Base-by-base conservation (phyloP, 2,113 vertebrate species). In the human (Homo sapiens) region DNA sequence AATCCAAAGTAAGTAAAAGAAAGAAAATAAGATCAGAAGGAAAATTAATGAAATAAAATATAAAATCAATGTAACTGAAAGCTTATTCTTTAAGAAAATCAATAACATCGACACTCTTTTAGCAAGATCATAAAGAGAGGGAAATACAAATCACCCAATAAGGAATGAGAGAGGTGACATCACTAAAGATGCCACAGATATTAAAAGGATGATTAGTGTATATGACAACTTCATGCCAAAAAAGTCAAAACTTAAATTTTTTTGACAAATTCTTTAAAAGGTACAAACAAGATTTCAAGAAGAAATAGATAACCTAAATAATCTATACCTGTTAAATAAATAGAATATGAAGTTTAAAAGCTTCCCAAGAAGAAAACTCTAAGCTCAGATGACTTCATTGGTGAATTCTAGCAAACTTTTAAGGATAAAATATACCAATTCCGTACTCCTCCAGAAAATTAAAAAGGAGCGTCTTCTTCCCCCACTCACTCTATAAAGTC, bases 11-110 rank as follows among this genome's bases (percentile, higher is more conserved):
- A 84, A 57, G 16, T 35, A 50, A 78, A 64, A 93, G 40, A 90
- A 83, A 90, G 4, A 89, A 52, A 72, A 84, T 86, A 66, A 45
- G 22, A 89, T 85, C 18, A 80, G 52, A 66, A 27, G 48, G 55
- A 93, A 86, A 94, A 76, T 76, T 61, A 61, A 76, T 86, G 3
- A 82, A 92, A 86, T 68, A 23, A 22, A 86, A 89, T 52, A 82
- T 64, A 11, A 87, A 94, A 61, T 73, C 20, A 79, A 52, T 52
- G n/a, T 90, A 85, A 68, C 23, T 4, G 43, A 81, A 87, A 73
- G 22, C n/a, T 92, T 12, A 50, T 73, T 92, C 23, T 87, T 91
- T 73, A 52, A 87, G 55, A 92, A 87, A 52, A 52, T 72, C 8
- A 72, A 72, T n/a, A 87, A 43, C 92, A 61, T 27, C 72, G 18